Evolutionary conservation across 2,113 vertebrate genomes (phyloP), one percentile per base, ranked within the genome.

Genomic region (Lipophrys pholis): DNA sequence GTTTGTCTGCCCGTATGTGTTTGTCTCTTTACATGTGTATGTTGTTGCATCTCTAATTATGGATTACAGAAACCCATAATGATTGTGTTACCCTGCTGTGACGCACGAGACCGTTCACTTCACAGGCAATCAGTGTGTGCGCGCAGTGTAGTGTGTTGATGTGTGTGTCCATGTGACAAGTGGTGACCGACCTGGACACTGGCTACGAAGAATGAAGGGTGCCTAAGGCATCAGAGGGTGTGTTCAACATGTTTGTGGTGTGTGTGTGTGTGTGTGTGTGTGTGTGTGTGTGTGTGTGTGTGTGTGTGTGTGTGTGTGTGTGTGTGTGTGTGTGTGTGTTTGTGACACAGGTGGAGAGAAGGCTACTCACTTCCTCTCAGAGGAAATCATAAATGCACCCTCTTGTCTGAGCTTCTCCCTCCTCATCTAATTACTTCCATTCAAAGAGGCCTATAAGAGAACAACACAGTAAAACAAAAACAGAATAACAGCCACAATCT

Each of bases 301-400:
- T 61, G 58, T 49, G 50, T 51, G 51, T 60, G 30, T 51, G 42
- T 73, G 61, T 51, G 49, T 61, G 41, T 43, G 8, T 43, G 41
- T 43, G 41, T 43, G 21, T 30, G 21, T 30, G 21, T 73, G 68
- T 60, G 78, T 65, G 40, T 57, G 15, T 91, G 89, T 94, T 95
- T 93, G 95, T 78, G 87, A 93, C 86, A 85, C 94, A 94, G 92
- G 95, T 93, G 93, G 91, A 90, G 92, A 66, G 66, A 91, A 80
- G 91, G 93, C 89, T 86, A 92, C 93, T 94, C 92, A 91, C 95
- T 97, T 96, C 95, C 96, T 95, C 92, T 82, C 89, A 94, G 92
- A 95, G 95, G 96, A 97, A 96, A 95, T 96, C 93, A 92, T 97
- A 96, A 97, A 96, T 63, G 93, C 91, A 86, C 90, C 86, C 75